phyloP scores from a whole-genome alignment of 2,113 vertebrate species.

The Gila orcuttii region DNA sequence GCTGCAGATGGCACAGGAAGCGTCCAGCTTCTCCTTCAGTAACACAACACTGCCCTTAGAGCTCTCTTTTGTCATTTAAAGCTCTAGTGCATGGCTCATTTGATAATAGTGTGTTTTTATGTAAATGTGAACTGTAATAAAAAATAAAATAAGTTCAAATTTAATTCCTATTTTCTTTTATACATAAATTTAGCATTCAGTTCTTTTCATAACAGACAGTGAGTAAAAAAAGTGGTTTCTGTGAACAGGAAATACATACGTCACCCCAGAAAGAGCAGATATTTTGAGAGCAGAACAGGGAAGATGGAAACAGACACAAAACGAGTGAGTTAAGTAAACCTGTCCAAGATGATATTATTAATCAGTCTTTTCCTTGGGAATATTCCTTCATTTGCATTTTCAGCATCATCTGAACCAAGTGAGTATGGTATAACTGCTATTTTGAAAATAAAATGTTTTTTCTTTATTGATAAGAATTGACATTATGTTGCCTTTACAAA shows the following conservation, averaged over 20 bases:
- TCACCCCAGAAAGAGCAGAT: neutral
- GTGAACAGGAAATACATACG: neutral
- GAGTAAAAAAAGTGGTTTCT: neutral
- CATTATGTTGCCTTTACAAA: neutral
- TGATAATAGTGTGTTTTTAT: neutral
- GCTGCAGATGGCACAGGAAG: conserved; percentile 52
- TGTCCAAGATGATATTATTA: conserved; percentile 8
- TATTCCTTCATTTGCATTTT: neutral
- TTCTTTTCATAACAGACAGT: neutral
- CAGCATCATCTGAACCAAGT: neutral
- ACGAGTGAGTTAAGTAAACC: neutral
- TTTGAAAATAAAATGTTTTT: neutral
- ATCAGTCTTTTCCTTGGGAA: neutral
- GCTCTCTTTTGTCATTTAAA: neutral
- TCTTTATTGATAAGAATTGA: neutral
- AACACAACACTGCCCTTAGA: conserved; percentile 12
- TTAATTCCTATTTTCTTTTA: neutral
- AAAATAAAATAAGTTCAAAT: neutral
- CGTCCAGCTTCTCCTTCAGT: conserved; percentile 17
- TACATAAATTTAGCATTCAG: neutral
- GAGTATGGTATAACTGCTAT: neutral
- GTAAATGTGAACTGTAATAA: neutral
- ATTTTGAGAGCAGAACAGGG: neutral
- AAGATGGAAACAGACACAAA: neutral
- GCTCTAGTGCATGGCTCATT: neutral